Conservation (phyloP, 2,797 vertebrate species). For the Antrozous pallidus region DNA sequence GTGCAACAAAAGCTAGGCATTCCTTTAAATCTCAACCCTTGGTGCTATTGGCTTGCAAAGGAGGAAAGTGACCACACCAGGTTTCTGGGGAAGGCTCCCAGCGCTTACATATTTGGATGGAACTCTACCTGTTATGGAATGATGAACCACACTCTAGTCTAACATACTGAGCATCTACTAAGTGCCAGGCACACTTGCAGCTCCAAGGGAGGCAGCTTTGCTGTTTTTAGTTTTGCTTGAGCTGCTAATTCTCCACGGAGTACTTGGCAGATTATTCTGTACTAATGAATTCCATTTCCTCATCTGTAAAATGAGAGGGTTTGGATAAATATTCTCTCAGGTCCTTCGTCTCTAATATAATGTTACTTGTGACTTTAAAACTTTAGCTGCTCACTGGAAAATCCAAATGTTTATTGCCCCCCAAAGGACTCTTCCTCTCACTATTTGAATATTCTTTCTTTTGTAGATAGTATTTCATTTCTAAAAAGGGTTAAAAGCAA, state of each 20-base stretch:
- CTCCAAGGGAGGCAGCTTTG: not conserved
- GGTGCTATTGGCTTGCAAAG: not conserved
- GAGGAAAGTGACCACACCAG: not conserved
- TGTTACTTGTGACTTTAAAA: not conserved
- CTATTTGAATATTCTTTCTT: not conserved
- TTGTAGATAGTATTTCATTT: not conserved
- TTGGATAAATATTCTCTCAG: not conserved
- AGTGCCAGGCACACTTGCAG: not conserved
- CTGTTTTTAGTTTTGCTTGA: not conserved
- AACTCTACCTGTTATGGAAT: not conserved
- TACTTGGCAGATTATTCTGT: not conserved
- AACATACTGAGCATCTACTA: not conserved
- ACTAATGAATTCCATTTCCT: not conserved
- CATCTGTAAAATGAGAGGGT: not conserved
- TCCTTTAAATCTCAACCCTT: not conserved
- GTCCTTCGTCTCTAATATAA: not conserved
- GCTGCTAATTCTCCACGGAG: not conserved
- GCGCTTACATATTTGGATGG: not conserved
- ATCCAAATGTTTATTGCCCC: not conserved
- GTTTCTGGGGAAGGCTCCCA: not conserved
- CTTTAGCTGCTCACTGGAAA: conserved; percentile 18
- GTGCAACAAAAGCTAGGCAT: not conserved
- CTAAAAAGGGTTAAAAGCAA: not conserved
- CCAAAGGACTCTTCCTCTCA: not conserved
- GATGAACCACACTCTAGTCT: not conserved